Percentiles rank a stretch among this genome's conserved stretches.
phyloP scores from a whole-genome alignment of 1,140 invertebrate genomes.

The Bicyclus anynana region DNA sequence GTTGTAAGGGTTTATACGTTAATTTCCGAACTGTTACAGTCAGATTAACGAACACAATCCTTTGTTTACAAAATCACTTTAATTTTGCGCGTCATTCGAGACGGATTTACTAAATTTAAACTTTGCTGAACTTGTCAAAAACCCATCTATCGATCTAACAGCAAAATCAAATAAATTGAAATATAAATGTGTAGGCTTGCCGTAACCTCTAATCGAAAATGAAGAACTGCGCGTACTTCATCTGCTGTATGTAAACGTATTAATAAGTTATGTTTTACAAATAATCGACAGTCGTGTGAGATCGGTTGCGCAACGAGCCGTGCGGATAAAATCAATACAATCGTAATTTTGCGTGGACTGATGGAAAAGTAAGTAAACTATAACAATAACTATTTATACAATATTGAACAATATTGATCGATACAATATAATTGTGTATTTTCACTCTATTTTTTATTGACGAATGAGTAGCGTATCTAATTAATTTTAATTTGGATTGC shows the following conservation, averaged over 20 bases:
- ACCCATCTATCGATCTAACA: not conserved
- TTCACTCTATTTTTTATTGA: too few relatives aligned
- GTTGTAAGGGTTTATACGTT: too few relatives aligned
- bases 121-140: constrained; percentile 3
- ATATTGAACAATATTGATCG: too few relatives aligned
- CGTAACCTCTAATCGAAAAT: constrained; percentile 1
- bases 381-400: not conserved
- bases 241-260: constrained; percentile 44
- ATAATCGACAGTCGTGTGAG: constrained; percentile 61
- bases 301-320: constrained; percentile 65
- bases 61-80: too few relatives aligned
- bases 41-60: too few relatives aligned
- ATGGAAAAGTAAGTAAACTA: constrained; percentile 19
- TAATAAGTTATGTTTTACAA: constrained; percentile 63
- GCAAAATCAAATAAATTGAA: not conserved
- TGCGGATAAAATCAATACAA: constrained; percentile 9
- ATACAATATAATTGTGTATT: too few relatives aligned
- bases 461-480: too few relatives aligned
- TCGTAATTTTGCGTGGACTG: constrained; percentile 2
- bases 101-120: not conserved
- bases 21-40: too few relatives aligned
- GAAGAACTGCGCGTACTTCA: not conserved
- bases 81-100: not conserved
- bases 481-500: too few relatives aligned
- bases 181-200: constrained; percentile 7